Evolutionary conservation across 1,140 invertebrate genomes (phyloP).

Genomic region (Atta cephalotes): DNA sequence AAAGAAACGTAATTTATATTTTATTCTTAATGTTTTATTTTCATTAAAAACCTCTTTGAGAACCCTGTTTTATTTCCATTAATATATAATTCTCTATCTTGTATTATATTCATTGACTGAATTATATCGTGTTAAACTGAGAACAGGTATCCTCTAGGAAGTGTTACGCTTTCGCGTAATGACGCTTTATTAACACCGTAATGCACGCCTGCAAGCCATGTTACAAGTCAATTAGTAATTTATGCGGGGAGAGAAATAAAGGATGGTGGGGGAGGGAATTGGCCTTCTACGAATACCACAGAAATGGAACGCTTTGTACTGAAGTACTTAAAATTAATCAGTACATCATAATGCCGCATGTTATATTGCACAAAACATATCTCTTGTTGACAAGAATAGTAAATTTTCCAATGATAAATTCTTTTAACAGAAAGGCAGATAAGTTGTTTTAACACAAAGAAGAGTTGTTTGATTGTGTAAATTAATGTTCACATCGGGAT

Average conservation of each 20-base stretch:
- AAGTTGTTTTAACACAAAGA: not conserved
- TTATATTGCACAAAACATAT: not conserved
- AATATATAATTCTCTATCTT: not conserved
- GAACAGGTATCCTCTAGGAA: not conserved
- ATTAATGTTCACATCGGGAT: not conserved
- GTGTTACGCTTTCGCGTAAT: slow-evolving; percentile 4
- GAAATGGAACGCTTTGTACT: not conserved
- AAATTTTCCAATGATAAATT: not conserved
- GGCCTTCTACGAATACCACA: not conserved
- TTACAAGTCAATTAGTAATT: slow-evolving; percentile 10
- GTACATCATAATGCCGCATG: not conserved
- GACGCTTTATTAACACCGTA: slow-evolving; percentile 14
- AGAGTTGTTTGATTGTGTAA: not conserved
- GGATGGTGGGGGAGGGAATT: not conserved
- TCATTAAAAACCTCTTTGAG: no score
- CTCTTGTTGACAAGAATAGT: not conserved
- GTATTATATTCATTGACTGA: not conserved
- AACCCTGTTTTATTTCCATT: not conserved
- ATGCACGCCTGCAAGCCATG: not conserved
- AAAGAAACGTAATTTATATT: no score
- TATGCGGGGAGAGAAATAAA: not conserved
- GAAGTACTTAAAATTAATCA: not conserved
- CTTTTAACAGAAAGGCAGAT: not conserved
- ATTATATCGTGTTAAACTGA: not conserved
- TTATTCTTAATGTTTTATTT: no score